Evolutionary conservation across 1,140 invertebrate genomes (phyloP).

Genomic region (Agrilus planipennis): DNA sequence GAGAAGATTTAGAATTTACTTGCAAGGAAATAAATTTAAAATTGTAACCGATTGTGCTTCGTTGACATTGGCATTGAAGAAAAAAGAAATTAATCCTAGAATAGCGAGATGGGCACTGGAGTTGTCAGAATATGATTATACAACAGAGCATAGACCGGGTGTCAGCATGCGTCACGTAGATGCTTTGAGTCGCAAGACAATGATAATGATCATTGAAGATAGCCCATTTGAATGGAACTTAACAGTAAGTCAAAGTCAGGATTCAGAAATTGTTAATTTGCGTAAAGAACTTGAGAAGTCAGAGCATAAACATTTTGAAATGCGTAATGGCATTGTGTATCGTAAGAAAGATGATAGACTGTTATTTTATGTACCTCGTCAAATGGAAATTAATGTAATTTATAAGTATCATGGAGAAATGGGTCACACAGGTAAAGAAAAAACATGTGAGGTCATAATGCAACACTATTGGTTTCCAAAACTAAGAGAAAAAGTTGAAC

Average conservation of each 20-base stretch:
- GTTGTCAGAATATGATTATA: conserved; percentile 20
- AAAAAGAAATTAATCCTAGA: conserved; percentile 17
- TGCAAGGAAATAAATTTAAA: conserved; percentile 32
- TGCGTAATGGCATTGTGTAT: conserved; percentile 12
- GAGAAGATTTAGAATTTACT: conserved; percentile 32
- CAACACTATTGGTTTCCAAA: conserved; percentile 17
- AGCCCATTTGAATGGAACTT: conserved; percentile 9
- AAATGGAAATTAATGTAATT: conserved; percentile 10
- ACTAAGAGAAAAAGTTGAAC: conserved; percentile 10
- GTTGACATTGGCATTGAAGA: conserved; percentile 18
- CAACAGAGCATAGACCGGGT: conserved; percentile 18
- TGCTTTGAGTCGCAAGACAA: conserved; percentile 18
- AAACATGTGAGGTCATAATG: conserved; percentile 11
- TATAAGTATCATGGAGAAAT: conserved; percentile 9
- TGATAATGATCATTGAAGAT: conserved; percentile 8
- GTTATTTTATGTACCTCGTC: conserved; percentile 12
- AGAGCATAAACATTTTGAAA: conserved; percentile 6
- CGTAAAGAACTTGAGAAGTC: not conserved
- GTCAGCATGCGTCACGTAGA: conserved; percentile 24
- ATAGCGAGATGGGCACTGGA: conserved; percentile 17
- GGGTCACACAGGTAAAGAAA: conserved; percentile 10
- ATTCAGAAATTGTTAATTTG: conserved; percentile 4
- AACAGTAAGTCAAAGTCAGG: conserved; percentile 4
- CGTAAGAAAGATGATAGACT: conserved; percentile 5
- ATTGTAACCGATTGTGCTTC: conserved; percentile 28